Evolutionary conservation across 2,888 invertebrate genomes (phyloP).

Genomic region (Aquatica leii): DNA sequence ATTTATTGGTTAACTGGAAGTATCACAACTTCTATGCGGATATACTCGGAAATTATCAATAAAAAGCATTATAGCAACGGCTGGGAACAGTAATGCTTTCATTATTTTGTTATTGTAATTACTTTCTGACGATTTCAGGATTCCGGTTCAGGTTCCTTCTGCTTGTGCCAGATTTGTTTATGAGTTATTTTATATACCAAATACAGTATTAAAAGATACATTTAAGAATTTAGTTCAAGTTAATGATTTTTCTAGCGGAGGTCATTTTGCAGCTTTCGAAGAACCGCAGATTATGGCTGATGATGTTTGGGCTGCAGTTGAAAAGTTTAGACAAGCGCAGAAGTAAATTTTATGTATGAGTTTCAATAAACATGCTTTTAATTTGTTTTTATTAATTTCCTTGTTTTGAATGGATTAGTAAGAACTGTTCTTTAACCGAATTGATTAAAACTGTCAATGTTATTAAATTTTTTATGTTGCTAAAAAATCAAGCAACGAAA

Average conservation of each 20-base stretch:
- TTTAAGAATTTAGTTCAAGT: slow-evolving; percentile 73
- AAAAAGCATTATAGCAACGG: slow-evolving; percentile 40
- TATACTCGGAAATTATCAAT: slow-evolving; percentile 74
- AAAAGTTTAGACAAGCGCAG: slow-evolving; percentile 7
- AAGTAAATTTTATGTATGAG: too few species aligned
- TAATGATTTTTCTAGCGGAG: slow-evolving; percentile 72
- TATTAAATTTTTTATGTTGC: too few species aligned
- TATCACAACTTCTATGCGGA: slow-evolving; percentile 76
- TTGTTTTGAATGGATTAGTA: neutral
- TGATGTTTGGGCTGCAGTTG: slow-evolving; percentile 72
- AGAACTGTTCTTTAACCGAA: neutral
- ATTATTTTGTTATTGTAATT: neutral
- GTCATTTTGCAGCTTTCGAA: slow-evolving; percentile 87
- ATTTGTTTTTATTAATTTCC: too few species aligned
- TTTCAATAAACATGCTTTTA: too few species aligned
- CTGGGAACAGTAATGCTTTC: neutral
- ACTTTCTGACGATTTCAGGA: slow-evolving; percentile 59
- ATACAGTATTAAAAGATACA: slow-evolving; percentile 66
- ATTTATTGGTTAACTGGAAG: slow-evolving; percentile 81
- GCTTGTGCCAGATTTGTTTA: slow-evolving; percentile 78
- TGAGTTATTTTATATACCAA: slow-evolving; percentile 70
- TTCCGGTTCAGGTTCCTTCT: slow-evolving; percentile 72
- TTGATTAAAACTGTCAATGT: too few species aligned
- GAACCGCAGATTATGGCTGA: slow-evolving; percentile 72
- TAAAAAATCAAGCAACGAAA: too few species aligned